Evolutionary conservation across 2,888 invertebrate species (phyloP).

Genomic region (Agapostemon virescens): DNA sequence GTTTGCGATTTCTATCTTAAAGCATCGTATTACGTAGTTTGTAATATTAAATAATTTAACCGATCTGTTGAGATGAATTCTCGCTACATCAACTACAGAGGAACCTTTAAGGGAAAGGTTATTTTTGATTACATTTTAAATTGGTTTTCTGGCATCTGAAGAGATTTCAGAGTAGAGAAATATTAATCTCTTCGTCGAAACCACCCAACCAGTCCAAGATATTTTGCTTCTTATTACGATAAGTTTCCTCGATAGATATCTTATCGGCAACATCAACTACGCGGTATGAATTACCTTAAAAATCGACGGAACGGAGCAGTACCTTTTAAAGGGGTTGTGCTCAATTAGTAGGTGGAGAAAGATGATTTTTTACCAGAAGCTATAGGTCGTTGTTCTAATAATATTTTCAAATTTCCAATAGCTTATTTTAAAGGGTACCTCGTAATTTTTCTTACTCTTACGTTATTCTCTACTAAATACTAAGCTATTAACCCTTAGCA

Average conservation of each 20-base stretch:
- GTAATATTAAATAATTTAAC: too few species aligned
- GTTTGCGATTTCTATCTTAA: too few species aligned
- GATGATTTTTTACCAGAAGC: too few species aligned
- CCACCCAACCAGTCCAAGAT: not conserved
- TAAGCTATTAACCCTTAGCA: too few species aligned
- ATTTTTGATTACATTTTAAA: not conserved
- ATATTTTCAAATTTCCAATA: too few species aligned
- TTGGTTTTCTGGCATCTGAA: not conserved
- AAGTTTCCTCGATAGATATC: not conserved
- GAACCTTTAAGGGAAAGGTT: not conserved
- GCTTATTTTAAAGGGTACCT: too few species aligned
- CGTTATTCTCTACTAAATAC: too few species aligned
- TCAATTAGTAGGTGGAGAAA: not conserved
- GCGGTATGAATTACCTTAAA: conserved; percentile 2
- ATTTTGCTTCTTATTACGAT: not conserved
- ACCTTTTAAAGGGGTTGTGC: conserved; percentile 2
- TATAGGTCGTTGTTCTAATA: too few species aligned
- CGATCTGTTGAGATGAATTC: too few species aligned
- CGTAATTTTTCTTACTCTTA: too few species aligned
- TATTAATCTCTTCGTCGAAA: not conserved
- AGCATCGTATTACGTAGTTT: too few species aligned
- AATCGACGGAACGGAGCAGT: conserved; percentile 22
- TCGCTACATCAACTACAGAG: too few species aligned
- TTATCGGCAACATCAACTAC: not conserved
- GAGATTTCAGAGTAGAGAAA: not conserved